Conservation (phyloP, 1,140 invertebrate genomes). For the Meloidogyne chitwoodi region DNA sequence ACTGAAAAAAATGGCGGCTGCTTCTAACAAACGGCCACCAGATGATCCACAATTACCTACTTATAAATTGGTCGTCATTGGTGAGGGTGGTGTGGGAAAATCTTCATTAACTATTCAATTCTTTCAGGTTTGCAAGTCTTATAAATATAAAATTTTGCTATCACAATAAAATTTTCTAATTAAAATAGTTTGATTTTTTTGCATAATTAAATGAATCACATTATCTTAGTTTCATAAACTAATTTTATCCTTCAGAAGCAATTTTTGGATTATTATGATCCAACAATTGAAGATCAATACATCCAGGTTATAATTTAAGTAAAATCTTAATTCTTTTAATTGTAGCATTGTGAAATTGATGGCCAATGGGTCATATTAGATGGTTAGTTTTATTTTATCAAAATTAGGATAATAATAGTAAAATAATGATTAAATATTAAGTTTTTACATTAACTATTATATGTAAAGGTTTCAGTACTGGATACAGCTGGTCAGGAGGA, state of each 20-base stretch:
- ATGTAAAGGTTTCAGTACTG: conserved; percentile 66
- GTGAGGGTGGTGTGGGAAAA: conserved; percentile 81
- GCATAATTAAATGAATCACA: neutral
- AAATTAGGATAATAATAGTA: too few relatives aligned
- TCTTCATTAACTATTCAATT: conserved; percentile 81
- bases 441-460: neutral
- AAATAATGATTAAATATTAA: neutral
- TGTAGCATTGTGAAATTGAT: conserved; percentile 79
- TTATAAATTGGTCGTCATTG: conserved; percentile 74
- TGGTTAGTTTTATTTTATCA: conserved; percentile 67
- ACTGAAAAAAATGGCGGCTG: neutral
- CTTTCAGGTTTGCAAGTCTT: conserved; percentile 44
- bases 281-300: conserved; percentile 84
- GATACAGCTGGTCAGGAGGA: conserved; percentile 98
- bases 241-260: conserved; percentile 70
- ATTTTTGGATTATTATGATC: conserved; percentile 83
- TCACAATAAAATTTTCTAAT: too few relatives aligned
- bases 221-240: neutral
- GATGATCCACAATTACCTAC: conserved; percentile 16
- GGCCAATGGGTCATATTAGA: conserved; percentile 84
- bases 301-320: conserved; percentile 67
- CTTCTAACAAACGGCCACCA: conserved; percentile 5
- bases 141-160: neutral
- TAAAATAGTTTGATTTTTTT: too few relatives aligned
- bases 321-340: neutral